Evolutionary conservation across 2,888 invertebrate genomes (phyloP).

Genomic region (Plebejus melissa): DNA sequence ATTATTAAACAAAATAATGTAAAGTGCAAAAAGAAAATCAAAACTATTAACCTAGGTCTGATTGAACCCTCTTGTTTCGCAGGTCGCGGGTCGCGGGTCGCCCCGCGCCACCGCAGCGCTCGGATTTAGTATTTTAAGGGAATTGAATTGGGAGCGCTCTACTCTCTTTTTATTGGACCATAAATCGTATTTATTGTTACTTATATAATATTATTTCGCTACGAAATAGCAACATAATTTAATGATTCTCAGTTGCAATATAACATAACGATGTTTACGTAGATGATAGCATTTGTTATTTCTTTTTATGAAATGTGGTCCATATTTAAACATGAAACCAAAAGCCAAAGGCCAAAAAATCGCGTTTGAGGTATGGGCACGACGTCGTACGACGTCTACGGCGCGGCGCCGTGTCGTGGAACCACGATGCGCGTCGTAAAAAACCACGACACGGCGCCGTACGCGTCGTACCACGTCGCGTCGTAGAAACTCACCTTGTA

Average conservation of each 20-base stretch:
- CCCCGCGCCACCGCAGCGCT: constrained; percentile 26
- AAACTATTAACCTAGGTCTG: constrained; percentile 8
- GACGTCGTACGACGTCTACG: too few species aligned
- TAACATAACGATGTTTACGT: constrained; percentile 29
- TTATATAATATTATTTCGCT: constrained; percentile 41
- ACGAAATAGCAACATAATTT: constrained; percentile 38
- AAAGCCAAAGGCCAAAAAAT: too few species aligned
- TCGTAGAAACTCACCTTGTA: too few species aligned
- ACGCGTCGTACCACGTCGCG: too few species aligned
- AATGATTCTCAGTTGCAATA: constrained; percentile 34
- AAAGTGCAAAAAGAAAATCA: constrained; percentile 31
- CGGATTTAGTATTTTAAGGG: constrained; percentile 38
- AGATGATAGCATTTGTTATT: constrained; percentile 19
- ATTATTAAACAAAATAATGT: constrained; percentile 30
- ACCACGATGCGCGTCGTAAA: too few species aligned
- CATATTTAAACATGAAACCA: too few species aligned
- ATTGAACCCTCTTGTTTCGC: constrained; percentile 20
- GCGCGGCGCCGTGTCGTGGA: too few species aligned
- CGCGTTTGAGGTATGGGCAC: too few species aligned
- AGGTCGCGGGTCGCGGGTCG: constrained; percentile 14
- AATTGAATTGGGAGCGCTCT: constrained; percentile 41
- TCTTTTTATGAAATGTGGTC: neutral
- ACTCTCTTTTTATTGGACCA: constrained; percentile 43
- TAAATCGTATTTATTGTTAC: constrained; percentile 45
- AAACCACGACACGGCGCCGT: too few species aligned